Evolutionary conservation across 92 coral and sea anemone genomes (phyloP).

Genomic region (Epizoanthus illoricatus): DNA sequence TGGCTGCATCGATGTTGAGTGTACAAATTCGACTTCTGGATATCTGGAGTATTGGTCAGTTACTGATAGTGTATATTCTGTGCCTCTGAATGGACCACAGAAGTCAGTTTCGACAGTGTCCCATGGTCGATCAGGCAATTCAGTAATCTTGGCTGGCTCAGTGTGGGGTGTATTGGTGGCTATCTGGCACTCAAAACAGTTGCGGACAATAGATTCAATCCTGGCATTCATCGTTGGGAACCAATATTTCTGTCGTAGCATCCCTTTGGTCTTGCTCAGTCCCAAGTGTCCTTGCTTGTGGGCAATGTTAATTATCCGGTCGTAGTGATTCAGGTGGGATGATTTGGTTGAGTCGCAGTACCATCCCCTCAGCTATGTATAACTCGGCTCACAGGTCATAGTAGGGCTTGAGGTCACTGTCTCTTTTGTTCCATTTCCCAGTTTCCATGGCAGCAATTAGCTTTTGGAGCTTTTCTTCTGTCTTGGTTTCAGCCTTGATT

Average conservation of each 20-base stretch:
- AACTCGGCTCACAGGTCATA: conserved; percentile 57
- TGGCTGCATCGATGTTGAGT: conserved; percentile 38
- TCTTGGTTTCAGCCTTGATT: conserved; percentile 40
- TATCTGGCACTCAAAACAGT: conserved; percentile 55
- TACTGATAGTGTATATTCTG: conserved; percentile 46
- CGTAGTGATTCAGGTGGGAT: background rate
- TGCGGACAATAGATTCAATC: conserved; percentile 50
- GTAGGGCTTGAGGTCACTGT: conserved; percentile 43
- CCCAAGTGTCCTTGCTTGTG: conserved; percentile 68
- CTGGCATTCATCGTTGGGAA: conserved; percentile 49
- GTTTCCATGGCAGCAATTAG: conserved; percentile 44
- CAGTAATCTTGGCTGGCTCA: conserved; percentile 59
- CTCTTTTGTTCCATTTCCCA: conserved; percentile 43
- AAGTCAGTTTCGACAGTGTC: conserved; percentile 52
- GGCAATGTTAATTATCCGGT: conserved; percentile 26
- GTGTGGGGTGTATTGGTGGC: conserved; percentile 50
- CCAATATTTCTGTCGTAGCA: conserved; percentile 61
- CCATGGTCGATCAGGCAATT: conserved; percentile 63
- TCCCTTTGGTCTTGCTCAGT: conserved; percentile 60
- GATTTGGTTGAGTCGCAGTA: conserved; percentile 49
- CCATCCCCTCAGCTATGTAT: conserved; percentile 45
- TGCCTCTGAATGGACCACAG: conserved; percentile 62
- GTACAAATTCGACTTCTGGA: conserved; percentile 54
- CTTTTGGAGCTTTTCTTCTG: conserved; percentile 43
- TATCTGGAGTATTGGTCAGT: conserved; percentile 64